Conservation (phyloP, 2,797 vertebrate genomes). For the Synaphobranchus kaupii region DNA sequence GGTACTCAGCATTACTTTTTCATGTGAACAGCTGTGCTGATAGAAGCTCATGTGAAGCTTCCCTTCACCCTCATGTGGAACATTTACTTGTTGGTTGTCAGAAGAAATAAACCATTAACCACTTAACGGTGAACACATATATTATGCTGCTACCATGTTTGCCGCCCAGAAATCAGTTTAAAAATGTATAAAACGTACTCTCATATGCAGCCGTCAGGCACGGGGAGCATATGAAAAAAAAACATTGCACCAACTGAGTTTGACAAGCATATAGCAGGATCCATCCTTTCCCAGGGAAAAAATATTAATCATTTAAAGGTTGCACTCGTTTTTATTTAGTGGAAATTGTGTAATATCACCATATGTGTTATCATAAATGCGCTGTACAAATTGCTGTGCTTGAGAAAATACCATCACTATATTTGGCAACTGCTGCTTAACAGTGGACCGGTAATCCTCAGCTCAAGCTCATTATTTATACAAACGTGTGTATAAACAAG, state of each 20-base stretch:
- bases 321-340: background rate
- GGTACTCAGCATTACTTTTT: background rate
- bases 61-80: background rate
- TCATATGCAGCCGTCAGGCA: constrained; percentile 4
- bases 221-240: background rate
- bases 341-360: background rate
- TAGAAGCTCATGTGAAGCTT: background rate
- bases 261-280: constrained; percentile 7
- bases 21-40: background rate
- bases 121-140: constrained; percentile 3
- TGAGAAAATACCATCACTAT: constrained; percentile 20
- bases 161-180: background rate
- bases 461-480: background rate
- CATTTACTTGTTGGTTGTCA: constrained; percentile 11
- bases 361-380: background rate
- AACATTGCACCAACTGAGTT: background rate
- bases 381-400: constrained; percentile 21
- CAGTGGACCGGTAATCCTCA: background rate
- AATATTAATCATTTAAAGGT: background rate
- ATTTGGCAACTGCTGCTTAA: background rate
- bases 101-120: constrained; percentile 24
- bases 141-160: background rate
- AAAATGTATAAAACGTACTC: background rate
- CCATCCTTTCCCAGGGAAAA: background rate
- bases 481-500: constrained; percentile 27